phyloP scores from a whole-genome alignment of 2,888 invertebrate genomes.

The Plebejus argus region DNA sequence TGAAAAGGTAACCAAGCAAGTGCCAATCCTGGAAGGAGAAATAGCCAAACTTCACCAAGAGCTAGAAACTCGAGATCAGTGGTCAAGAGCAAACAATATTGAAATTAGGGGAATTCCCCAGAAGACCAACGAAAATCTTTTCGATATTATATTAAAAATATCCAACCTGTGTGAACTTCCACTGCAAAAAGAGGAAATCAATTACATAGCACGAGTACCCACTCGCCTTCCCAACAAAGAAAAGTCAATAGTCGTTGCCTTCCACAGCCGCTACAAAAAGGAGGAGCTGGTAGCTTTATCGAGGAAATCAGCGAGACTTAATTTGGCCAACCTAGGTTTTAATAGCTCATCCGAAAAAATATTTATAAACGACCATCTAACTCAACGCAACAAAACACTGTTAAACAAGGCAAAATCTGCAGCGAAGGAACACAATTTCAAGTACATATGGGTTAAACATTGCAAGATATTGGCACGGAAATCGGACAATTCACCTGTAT shows the following conservation, averaged over 20 bases:
- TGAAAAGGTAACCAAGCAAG: not conserved
- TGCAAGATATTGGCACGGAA: too few species aligned
- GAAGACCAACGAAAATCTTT: conserved; percentile 31
- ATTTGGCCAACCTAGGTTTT: not conserved
- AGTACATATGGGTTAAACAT: not conserved
- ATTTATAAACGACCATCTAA: not conserved
- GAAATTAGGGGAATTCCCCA: conserved; percentile 5
- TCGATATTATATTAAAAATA: not conserved
- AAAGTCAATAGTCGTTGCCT: not conserved
- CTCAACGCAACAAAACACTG: not conserved
- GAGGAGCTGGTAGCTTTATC: not conserved
- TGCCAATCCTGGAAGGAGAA: not conserved
- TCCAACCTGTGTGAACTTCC: not conserved
- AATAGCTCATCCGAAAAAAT: too few species aligned
- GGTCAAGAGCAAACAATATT: conserved; percentile 25
- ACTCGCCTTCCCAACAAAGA: not conserved
- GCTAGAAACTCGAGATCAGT: conserved; percentile 27
- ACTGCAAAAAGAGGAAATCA: not conserved
- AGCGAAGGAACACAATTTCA: too few species aligned
- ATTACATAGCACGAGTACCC: not conserved
- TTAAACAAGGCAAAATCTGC: not conserved
- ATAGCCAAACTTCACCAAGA: not conserved
- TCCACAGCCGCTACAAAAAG: not conserved
- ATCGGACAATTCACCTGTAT: too few species aligned
- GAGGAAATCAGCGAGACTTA: not conserved